These are phyloP conservation scores for Perizoma affinitatum DNA, from an alignment of 2,888 invertebrate genomes.

Conservation along the genomic window DNA sequence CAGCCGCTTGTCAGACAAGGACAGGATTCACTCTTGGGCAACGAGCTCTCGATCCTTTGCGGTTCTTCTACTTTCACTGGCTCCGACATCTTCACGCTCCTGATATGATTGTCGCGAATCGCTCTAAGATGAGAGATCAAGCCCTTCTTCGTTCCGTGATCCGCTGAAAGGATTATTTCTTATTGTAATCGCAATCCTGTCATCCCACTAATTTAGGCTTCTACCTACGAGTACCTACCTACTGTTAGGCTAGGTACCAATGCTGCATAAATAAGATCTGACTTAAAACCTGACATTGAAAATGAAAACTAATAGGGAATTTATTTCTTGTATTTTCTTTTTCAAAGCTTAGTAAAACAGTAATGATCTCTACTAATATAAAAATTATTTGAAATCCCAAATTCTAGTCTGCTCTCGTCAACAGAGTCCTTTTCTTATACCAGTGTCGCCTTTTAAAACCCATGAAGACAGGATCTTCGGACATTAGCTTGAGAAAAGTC, in stretches of 20 bases:
- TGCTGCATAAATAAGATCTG: too few species aligned
- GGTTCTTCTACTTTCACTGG: slow-evolving; percentile 25
- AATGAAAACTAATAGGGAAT: not conserved
- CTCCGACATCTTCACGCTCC: slow-evolving; percentile 40
- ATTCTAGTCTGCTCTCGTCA: slow-evolving; percentile 6
- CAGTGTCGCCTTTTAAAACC: slow-evolving; percentile 1
- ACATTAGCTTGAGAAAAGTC: not conserved
- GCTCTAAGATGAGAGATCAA: slow-evolving; percentile 47
- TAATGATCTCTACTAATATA: too few species aligned
- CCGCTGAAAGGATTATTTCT: slow-evolving; percentile 68
- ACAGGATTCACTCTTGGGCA: slow-evolving; percentile 50
- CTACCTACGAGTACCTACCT: too few species aligned
- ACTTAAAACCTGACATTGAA: too few species aligned
- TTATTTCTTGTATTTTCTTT: not conserved
- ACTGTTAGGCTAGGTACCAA: not conserved
- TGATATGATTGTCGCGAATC: slow-evolving; percentile 42
- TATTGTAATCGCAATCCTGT: slow-evolving; percentile 53
- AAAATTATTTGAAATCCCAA: not conserved
- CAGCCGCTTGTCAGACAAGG: slow-evolving; percentile 40
- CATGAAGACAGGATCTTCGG: not conserved
- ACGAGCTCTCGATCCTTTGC: slow-evolving; percentile 20
- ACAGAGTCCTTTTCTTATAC: slow-evolving; percentile 2
- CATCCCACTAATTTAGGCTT: not conserved
- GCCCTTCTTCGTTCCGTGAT: slow-evolving; percentile 51
- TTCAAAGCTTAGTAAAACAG: too few species aligned